Evolutionary conservation across 2,113 vertebrate genomes (phyloP), one percentile per base, ranked within the genome.

Genomic region (Prietella phreatophila): DNA sequence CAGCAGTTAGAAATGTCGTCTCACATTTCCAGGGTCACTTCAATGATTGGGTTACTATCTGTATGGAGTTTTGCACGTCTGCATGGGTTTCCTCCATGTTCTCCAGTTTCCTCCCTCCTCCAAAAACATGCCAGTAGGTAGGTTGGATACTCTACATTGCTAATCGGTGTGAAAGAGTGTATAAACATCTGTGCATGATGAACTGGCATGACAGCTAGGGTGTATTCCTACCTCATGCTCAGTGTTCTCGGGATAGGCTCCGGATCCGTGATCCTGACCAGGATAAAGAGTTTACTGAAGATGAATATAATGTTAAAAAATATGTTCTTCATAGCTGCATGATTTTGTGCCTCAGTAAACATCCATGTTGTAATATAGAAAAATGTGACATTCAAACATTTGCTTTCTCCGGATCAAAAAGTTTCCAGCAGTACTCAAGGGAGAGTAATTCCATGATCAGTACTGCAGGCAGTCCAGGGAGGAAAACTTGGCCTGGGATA

Each of bases 371-470:
- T 50, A 50, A 78, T n/a, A 27, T 53, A 15, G 22, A 50, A n/a
- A 78, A 19, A 15, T 53, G 11, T 2, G 10, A 15, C 42, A 47
- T 50, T 27, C 42, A 14, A 50, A 53, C 15, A 50, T 53, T n/a
- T n/a, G 22, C 75, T 78, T n/a, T 50, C 1, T 78, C 42, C 14
- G 11, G 22, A 47, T 39, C 17, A 20, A 75, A 75, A 75, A 75
- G 30, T 79, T 84, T 36, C 61, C 88, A 84, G 80, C 75, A 73
- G 65, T 56, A 61, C 71, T 73, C 83, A 36, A 73, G 55, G 87
- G 82, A 85, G 82, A 89, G 36, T 85, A 85, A 78, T 85, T 79
- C 33, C 84, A 89, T 78, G 33, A 58, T 76, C 53, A 78, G 84
- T 47, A 71, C 85, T 76, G 81, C 56, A 84, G 82, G 19, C 82